Base-by-base conservation (phyloP, 1,140 invertebrate genomes). In the Tetramorium parvispinum region DNA sequence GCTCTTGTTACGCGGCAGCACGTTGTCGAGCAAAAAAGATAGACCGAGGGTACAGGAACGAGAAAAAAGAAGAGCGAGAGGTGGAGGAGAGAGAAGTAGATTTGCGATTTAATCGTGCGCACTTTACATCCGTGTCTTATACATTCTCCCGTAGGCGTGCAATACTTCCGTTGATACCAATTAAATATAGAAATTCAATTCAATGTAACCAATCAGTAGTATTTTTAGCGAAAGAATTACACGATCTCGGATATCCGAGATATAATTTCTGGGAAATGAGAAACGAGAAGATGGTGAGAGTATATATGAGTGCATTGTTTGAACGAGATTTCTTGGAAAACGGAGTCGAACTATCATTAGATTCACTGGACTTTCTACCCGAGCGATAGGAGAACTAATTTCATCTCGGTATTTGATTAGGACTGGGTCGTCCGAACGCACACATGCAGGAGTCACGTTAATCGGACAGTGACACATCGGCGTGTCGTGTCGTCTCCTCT, bases 1-100 rank as follows among this genome's bases (percentile, higher is more conserved):
- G 91, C 90, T 89, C 92, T 93, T 92, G 91, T 92, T 93, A 93
- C 92, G 91, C 89, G 40, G 85, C 40, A 89, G 83, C 88, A 91
- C 81, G 87, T 89, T 88, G 63, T 81, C 85, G 79, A 53, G 87
- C 32, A 76, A 87, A 90, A 85, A 79, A 91, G 70, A 85, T 83
- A 37, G 55, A 83, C 68, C 24, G 16, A 59, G 53, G 79, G 24
- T 49, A 8, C 65, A 65, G 11, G 32, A 88, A 63, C 10, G 55
- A 86, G 27, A 57, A 71, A 55, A 81, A 85, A 59, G 18, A 18
- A 53, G 16, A 53, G 21, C 21, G 63, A 63, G 18, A 65, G 61
- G 18, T 13, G 10, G 32, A 6, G 2, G 70, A 3, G 8, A 3
- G 2, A 46, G 24, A 18, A 24, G 55, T 16, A 32, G 43, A 71